Conservation (phyloP, 1,140 invertebrate genomes). For the Drosophila nannoptera region DNA sequence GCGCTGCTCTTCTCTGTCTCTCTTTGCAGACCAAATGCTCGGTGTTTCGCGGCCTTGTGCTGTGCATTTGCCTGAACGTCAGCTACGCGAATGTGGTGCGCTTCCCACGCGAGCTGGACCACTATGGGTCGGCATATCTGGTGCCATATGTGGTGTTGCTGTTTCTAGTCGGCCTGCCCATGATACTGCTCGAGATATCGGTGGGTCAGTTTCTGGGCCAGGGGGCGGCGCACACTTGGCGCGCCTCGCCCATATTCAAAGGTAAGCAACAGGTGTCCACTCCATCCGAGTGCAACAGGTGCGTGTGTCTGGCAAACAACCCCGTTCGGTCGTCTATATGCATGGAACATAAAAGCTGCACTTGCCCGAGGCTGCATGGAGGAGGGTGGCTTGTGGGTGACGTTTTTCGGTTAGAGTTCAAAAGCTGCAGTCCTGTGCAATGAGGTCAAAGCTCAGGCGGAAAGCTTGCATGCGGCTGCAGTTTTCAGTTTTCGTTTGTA, state of each 20-base stretch:
- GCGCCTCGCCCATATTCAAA: conserved; percentile 78
- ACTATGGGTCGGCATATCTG: conserved; percentile 74
- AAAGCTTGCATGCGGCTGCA: conserved; percentile 47
- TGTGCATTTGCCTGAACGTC: conserved; percentile 78
- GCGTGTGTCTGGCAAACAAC: too few species aligned
- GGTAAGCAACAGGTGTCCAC: conserved; percentile 52
- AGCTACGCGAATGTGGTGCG: conserved; percentile 78
- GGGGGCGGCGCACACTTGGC: conserved; percentile 78
- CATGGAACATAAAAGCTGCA: too few species aligned
- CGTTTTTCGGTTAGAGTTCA: background rate
- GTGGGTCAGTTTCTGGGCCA: conserved; percentile 78
- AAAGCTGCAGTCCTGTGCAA: background rate
- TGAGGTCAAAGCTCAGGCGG: background rate
- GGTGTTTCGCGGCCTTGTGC: conserved; percentile 76
- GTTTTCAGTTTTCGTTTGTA: conserved; percentile 20
- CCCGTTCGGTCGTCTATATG: too few species aligned
- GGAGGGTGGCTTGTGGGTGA: background rate
- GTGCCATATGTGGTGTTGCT: conserved; percentile 75
- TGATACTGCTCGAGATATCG: conserved; percentile 77
- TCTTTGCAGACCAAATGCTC: conserved; percentile 78
- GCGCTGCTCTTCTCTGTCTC: conserved; percentile 13
- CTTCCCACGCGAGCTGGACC: conserved; percentile 78
- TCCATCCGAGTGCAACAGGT: too few species aligned
- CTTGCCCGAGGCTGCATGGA: background rate
- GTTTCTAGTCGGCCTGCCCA: conserved; percentile 78